Base-by-base conservation (phyloP, 2,888 invertebrate species). In the Lumbricus terrestris region DNA sequence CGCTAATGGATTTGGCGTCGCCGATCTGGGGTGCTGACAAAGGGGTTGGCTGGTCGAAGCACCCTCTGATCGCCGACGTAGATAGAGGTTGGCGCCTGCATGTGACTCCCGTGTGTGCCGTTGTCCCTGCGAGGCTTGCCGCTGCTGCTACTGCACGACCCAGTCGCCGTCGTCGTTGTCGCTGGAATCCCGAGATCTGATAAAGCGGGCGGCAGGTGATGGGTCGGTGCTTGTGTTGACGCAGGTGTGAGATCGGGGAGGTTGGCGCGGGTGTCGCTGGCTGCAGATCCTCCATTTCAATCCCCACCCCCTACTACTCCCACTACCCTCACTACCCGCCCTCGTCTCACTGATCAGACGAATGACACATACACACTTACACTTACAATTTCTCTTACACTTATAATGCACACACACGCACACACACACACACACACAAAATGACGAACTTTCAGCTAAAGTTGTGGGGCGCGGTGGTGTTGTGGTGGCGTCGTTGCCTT, bases 1-100 rank as follows among this genome's bases (percentile, higher is more conserved):
- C 85, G 34, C 85, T 85, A 85, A 85, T 85, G 85, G 85, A 85
- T 37, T 34, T 85, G 85, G 85, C 85, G 85, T 85, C 85, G 85
- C 18, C 85, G 35, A 35, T 34, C 85, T 85, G 34, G 37, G 85
- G 85, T 85, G 85, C 85, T 37, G 85, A 35, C 85, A 85, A 85
- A 85, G 37, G 85, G 37, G 85, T 20, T 85, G 35, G 85, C 85
- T 37, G 35, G 85, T 23, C 34, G 37, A 18, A 83, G 5, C 82
- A 33, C 83, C 35, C 35, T 85, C 11, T 35, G 85, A 85, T 85
- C 35, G 37, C 20, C 34, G 85, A 34, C 85, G 34, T 37, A 85
- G 85, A 85, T 85, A 85, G 1, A 23, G 35, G 33, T 34, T 37
- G 85, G 85, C 35, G 85, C 35, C 85, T 23, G 85, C 16, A 18